Base-by-base conservation (phyloP, 2,797 vertebrate species). In the Lycodopsis pacificus region DNA sequence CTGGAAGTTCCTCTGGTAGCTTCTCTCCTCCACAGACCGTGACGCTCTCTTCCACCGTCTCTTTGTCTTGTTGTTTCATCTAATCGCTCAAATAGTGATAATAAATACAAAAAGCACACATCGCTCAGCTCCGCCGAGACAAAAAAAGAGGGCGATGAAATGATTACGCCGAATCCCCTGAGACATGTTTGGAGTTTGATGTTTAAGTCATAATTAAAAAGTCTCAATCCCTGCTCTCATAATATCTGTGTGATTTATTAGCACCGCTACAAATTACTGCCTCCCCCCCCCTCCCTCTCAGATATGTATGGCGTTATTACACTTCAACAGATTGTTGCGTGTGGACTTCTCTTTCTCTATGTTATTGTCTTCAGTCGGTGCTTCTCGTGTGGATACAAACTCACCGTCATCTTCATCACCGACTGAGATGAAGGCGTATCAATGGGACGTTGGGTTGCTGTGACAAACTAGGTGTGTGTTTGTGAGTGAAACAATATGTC, bases 131-230 rank as follows among this genome's bases (percentile, higher is more conserved):
- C 56, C 70, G 59, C 54, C 83, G 68, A 49, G 73, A 80, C 74
- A 64, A 77, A 81, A 87, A 79, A 88, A 76, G 51, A 70, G 72
- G 68, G 78, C 71, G 77, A 66, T 84, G 87, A 88, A 89, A 90
- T 92, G 69, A 94, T 94, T 95, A 93, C 84, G 83, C 86, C 71
- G 84, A 75, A 83, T 93, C 93, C 92, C 92, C 88, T 72, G 91
- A 93, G 93, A 92, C 87, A 62, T 87, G 71, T 88, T 91, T 76
- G 80, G 87, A 91, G 92, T 94, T 89, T 88, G 90, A 93, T 94
- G 93, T 94, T 94, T 79, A 93, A 93, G 89, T 93, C 92, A 89
- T 95, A 95, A 95, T 95, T 95, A 95, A 95, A 95, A 95, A 93
- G 92, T 93, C 88, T 89, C 84, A 77, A 69, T 88, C 76, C 65